Evolutionary conservation across 2,797 vertebrate species (phyloP).

Genomic region (Tenualosa thibaudeaui): DNA sequence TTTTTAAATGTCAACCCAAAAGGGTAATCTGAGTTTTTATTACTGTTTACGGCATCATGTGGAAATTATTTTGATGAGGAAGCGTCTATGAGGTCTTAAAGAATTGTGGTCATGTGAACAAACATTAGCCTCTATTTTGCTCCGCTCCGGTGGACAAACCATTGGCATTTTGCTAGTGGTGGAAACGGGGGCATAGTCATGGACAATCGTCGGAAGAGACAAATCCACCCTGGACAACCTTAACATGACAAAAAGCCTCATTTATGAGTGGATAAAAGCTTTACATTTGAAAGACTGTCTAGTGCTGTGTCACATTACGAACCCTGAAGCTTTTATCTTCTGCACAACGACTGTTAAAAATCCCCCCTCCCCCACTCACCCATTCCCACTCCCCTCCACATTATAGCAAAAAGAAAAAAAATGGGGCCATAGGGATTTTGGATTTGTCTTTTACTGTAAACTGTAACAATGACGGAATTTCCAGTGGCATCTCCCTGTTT

Average conservation of each 20-base stretch:
- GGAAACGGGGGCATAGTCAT: conserved; percentile 55
- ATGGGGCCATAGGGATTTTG: conserved; percentile 53
- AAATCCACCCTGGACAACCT: conserved; percentile 48
- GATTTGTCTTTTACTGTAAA: conserved; percentile 18
- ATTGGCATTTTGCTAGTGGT: conserved; percentile 50
- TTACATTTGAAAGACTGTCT: conserved; percentile 56
- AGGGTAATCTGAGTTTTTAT: background rate
- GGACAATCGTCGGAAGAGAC: conserved; percentile 63
- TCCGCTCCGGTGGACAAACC: background rate
- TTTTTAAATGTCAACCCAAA: conserved; percentile 7
- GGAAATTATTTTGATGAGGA: conserved; percentile 21
- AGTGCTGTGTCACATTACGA: conserved; percentile 56
- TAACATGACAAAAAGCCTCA: conserved; percentile 53
- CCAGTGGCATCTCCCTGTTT: background rate
- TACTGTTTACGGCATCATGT: background rate
- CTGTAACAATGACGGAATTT: conserved; percentile 45
- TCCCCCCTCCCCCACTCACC: conserved; percentile 36
- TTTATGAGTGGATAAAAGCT: conserved; percentile 52
- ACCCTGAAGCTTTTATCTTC: conserved; percentile 58
- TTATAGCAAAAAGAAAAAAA: conserved; percentile 59
- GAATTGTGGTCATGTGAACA: background rate
- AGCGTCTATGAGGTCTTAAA: background rate
- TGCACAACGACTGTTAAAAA: conserved; percentile 54
- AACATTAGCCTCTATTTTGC: background rate
- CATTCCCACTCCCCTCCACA: conserved; percentile 42